Percentiles rank a stretch among this genome's conserved stretches.
Evolutionary conservation across 1,140 invertebrate genomes (phyloP).

Genomic region (Lineus longissimus): DNA sequence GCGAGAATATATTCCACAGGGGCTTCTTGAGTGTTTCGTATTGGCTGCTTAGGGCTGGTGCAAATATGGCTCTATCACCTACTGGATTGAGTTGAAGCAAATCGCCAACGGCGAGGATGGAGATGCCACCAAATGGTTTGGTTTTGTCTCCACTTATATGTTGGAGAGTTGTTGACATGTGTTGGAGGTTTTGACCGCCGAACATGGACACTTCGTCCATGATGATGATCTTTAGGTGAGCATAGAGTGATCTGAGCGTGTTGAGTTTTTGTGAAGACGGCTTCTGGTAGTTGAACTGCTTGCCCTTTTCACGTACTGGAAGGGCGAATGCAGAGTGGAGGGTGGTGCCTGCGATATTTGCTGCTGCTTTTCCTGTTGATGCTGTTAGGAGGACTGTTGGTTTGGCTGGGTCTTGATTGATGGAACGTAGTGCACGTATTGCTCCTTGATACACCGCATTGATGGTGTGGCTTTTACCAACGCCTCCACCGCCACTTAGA

Average conservation of each 20-base stretch:
- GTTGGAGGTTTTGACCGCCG: conserved; percentile 12
- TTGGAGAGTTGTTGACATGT: conserved; percentile 13
- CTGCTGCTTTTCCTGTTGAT: conserved; percentile 22
- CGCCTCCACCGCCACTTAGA: conserved; percentile 19
- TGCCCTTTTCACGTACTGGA: conserved; percentile 13
- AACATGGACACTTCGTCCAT: conserved; percentile 5
- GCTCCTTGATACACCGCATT: conserved; percentile 10
- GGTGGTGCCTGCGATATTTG: conserved; percentile 15
- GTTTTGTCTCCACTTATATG: conserved; percentile 13
- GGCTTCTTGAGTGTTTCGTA: conserved; percentile 4
- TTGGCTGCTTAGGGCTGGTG: too few species aligned
- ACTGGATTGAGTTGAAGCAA: too few species aligned
- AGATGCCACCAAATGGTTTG: conserved; percentile 8
- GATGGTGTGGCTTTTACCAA: conserved; percentile 18
- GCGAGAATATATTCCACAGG: conserved; percentile 16
- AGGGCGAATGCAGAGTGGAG: conserved; percentile 18
- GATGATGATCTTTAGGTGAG: too few species aligned
- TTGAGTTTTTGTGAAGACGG: too few species aligned
- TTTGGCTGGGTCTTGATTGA: conserved; percentile 12
- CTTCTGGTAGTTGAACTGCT: conserved; percentile 12
- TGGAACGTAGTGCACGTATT: not conserved
- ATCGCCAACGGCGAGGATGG: conserved; percentile 1
- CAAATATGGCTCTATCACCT: too few species aligned
- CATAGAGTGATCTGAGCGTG: too few species aligned
- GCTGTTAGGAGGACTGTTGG: conserved; percentile 20